Base-by-base conservation (phyloP, 2,113 vertebrate species). In the Otocyon megalotis region DNA sequence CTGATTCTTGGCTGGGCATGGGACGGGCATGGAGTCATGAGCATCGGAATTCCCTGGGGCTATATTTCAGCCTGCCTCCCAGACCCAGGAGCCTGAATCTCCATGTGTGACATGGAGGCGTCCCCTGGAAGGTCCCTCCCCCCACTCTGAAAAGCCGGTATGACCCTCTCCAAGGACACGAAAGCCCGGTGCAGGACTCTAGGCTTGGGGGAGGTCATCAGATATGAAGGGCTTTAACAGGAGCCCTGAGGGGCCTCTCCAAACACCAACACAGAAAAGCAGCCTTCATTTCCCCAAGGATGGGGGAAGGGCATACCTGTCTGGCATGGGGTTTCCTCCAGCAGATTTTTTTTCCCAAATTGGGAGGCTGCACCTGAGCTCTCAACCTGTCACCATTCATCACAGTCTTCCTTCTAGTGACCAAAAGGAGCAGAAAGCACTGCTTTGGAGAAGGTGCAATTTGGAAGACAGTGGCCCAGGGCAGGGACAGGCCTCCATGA, bases 261-360 rank as follows among this genome's bases (percentile, higher is more conserved):
- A 63, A 30, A 32, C 32, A 3, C 58, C 53, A 2, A 30, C 82
- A 54, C 3, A 13, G 14, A n/a, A 58, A n/a, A 81, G 48, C 12
- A 3, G 56, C 30, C 32, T 60, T 26, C 53, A n/a, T 35, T 19
- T 37, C 77, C 53, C 58, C 19, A 12, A 76, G 72, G n/a, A 14
- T 3, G 28, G 48, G 22, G 60, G 87, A 7, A 24, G 30, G 19
- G 6, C 48, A 8, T 0, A 4, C 3, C 2, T 0, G 0, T 19
- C 14, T 63, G 67, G 28, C 1, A 0, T 0, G 20, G 37, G 22
- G 30, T 43, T 30, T 37, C 24, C 60, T n/a, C 63, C 0, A 0
- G 1, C n/a, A 16, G 5, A 22, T 16, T 77, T 74, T 0, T 32
- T 24, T 77, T 50, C 48, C 28, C 77, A 28, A 11, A 72, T 48